Evolutionary conservation across 2,797 vertebrate genomes (phyloP).

Genomic region (Dicrostonyx torquatus): DNA sequence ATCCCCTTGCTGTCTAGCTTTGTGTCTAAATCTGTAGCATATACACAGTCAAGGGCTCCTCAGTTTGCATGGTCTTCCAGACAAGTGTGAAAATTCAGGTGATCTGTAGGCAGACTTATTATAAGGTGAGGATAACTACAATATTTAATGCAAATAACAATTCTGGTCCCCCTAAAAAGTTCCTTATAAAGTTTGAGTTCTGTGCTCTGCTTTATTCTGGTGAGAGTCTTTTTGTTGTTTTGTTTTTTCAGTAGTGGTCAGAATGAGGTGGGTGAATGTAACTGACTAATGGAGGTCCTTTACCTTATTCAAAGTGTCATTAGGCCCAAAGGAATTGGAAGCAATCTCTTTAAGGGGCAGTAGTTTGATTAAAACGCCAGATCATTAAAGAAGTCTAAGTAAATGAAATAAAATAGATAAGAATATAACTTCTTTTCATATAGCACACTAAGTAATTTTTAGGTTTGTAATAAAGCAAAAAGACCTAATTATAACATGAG

Average conservation of each 20-base stretch:
- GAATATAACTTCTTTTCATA: constrained; percentile 37
- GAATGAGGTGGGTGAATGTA: neutral
- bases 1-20: neutral
- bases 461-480: constrained; percentile 22
- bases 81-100: neutral
- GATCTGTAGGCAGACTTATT: neutral
- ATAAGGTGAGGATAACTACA: constrained; percentile 5
- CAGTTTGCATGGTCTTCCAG: neutral
- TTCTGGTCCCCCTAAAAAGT: neutral
- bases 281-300: neutral
- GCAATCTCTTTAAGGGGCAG: neutral
- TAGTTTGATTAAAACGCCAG: constrained; percentile 33
- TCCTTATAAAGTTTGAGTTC: constrained; percentile 14
- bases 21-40: neutral
- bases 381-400: neutral
- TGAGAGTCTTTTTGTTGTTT: neutral
- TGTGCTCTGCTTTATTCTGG: constrained; percentile 25
- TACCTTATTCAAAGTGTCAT: neutral
- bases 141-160: constrained; percentile 3
- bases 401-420: constrained; percentile 18
- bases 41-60: neutral
- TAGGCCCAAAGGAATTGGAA: neutral
- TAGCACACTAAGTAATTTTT: constrained; percentile 41
- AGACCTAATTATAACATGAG: neutral
- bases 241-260: neutral